Percentiles rank a stretch among this genome's conserved stretches.
phyloP scores from a whole-genome alignment of 2,113 vertebrate genomes.

The Halichoerus grypus region DNA sequence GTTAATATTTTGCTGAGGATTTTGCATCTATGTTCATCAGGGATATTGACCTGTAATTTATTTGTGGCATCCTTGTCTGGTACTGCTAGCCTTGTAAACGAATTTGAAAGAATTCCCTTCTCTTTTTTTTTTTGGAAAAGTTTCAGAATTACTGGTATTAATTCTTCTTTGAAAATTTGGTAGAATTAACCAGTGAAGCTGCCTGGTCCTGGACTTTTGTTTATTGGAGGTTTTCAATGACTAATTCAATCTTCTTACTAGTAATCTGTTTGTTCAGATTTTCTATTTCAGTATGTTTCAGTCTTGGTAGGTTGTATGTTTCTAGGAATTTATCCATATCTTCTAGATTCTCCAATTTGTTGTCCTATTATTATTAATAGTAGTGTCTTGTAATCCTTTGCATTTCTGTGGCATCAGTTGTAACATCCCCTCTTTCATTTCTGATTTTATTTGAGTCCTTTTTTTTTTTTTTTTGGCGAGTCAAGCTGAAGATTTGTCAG shows the following conservation, averaged over 20 bases:
- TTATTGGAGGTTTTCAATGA: not conserved
- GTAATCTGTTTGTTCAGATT: not conserved
- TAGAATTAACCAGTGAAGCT: not conserved
- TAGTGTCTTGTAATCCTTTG: not conserved
- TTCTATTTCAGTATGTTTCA: not conserved
- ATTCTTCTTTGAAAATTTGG: not conserved
- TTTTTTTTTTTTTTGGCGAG: not conserved
- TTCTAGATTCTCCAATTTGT: not conserved
- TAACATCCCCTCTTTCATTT: not conserved
- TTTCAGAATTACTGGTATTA: not conserved
- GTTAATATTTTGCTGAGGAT: not conserved
- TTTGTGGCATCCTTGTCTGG: not conserved
- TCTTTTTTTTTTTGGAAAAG: not conserved
- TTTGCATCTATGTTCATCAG: not conserved
- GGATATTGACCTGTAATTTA: not conserved
- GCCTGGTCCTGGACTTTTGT: not conserved
- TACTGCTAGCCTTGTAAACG: not conserved
- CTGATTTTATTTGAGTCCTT: not conserved
- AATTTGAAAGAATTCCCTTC: not conserved
- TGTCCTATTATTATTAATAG: not conserved
- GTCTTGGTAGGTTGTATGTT: not conserved
- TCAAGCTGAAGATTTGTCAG: not conserved
- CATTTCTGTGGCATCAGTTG: not conserved
- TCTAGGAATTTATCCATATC: not conserved
- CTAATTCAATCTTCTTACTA: not conserved